Base-by-base conservation (phyloP, 2,113 vertebrate genomes). In the Laticauda laticaudata region DNA sequence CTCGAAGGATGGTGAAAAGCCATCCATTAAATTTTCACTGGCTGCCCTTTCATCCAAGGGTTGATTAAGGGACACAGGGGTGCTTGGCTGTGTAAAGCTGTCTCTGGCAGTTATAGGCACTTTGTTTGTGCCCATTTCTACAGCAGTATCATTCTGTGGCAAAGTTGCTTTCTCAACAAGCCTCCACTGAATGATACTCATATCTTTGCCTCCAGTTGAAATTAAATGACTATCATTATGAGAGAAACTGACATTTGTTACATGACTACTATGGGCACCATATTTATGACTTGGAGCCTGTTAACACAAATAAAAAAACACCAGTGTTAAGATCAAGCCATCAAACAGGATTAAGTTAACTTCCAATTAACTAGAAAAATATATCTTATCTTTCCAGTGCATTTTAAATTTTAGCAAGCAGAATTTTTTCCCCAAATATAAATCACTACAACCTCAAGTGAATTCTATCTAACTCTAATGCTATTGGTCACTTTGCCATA, bases 261-360 rank as follows among this genome's bases (percentile, higher is more conserved):
- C 99, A 2, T 99, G 99, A 97, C 99, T 99, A 94, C 99, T 99
- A 98, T 99, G 99, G 92, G 99, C 99, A 0, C 98, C 99, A 97
- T 99, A 99, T 95, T 99, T 99, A 94, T 99, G 98, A 96, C 99
- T 99, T 53, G 99, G 99, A 90, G 99, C 99, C 99, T 99, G 94
- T 9, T 4, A 89, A 93, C 94, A 95, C 54, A 95, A 94, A 93
- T 43, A 91, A 94, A 88, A 11, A 92, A 92, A 94, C 61, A 75
- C 11, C 14, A 81, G 14, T 48, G 24, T 55, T 92, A 51, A 21
- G 29, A 86, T 26, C 55, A 59, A 9, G 11, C 26, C 1, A 20
- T 39, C 34, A 10, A 93, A 29, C 4, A 54, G 15, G 21, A 29
- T n/a, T 54, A 85, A 24, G 5, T 23, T 39, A 53, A 86, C 2